Evolutionary conservation across 2,113 vertebrate species (phyloP).

Genomic region (Sander vitreus): DNA sequence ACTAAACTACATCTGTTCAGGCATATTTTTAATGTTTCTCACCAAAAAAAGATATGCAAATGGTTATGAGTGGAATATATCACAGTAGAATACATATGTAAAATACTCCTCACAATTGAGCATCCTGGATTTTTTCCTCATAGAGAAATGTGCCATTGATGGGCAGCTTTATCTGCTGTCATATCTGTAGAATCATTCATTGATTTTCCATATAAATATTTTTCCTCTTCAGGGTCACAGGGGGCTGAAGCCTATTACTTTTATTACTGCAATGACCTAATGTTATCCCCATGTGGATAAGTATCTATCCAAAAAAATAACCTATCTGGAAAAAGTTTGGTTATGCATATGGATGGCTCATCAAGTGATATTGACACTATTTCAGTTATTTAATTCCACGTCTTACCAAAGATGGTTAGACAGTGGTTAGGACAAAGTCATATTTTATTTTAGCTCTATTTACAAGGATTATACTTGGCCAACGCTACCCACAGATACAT

Average conservation of each 20-base stretch:
- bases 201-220: constrained; percentile 49
- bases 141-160: constrained; percentile 18
- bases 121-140: constrained; percentile 14
- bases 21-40: constrained; percentile 27
- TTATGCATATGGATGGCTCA: constrained; percentile 43
- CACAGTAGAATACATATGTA: background rate
- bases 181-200: constrained; percentile 40
- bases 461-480: background rate
- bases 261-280: constrained; percentile 52
- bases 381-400: constrained; percentile 3
- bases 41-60: constrained; percentile 15
- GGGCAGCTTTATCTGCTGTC: constrained; percentile 30
- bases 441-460: constrained; percentile 15
- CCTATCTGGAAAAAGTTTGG: constrained; percentile 29
- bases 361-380: constrained; percentile 8
- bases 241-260: constrained; percentile 42
- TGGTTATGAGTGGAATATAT: constrained; percentile 2
- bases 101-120: background rate
- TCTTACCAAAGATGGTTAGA: too few species aligned
- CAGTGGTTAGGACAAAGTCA: background rate
- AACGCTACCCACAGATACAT: background rate
- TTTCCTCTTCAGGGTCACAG: constrained; percentile 30
- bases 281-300: constrained; percentile 31
- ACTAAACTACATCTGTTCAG: constrained; percentile 28
- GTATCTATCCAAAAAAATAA: constrained; percentile 30